phyloP scores from a whole-genome alignment of 2,888 invertebrate genomes.

The Eledone cirrhosa region DNA sequence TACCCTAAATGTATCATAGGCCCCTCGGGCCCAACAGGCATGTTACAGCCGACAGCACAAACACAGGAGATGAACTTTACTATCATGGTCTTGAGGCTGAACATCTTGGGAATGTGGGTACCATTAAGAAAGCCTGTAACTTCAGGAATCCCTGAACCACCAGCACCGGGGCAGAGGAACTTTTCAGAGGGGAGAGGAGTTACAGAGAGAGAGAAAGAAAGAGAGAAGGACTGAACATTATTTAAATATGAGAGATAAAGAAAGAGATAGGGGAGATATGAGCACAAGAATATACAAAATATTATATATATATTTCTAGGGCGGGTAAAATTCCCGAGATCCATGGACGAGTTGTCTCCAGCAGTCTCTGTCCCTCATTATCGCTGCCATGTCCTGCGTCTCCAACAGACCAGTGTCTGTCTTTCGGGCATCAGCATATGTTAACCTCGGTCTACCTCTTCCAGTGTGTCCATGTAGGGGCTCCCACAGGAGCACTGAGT shows the following conservation, averaged over 20 bases:
- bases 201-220: too few species aligned
- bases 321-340: too few species aligned
- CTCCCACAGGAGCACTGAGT: too few species aligned
- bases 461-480: too few species aligned
- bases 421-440: too few species aligned
- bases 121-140: conserved; percentile 67
- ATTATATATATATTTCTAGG: too few species aligned
- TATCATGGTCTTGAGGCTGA: conserved; percentile 63
- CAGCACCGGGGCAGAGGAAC: conserved; percentile 62
- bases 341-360: too few species aligned
- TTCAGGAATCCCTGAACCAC: conserved; percentile 65
- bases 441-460: too few species aligned
- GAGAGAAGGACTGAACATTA: not conserved
- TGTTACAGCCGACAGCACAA: conserved; percentile 66
- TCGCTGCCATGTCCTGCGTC: too few species aligned
- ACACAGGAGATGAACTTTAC: conserved; percentile 66
- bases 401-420: too few species aligned
- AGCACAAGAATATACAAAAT: too few species aligned
- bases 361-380: too few species aligned
- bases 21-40: conserved; percentile 68
- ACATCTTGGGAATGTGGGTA: conserved; percentile 65
- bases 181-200: conserved; percentile 30
- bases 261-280: not conserved
- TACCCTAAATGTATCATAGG: conserved; percentile 69
- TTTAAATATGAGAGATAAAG: not conserved